Evolutionary conservation across 2,113 vertebrate genomes (phyloP), one percentile per base, ranked within the genome.

Genomic region (Balaeniceps rex): DNA sequence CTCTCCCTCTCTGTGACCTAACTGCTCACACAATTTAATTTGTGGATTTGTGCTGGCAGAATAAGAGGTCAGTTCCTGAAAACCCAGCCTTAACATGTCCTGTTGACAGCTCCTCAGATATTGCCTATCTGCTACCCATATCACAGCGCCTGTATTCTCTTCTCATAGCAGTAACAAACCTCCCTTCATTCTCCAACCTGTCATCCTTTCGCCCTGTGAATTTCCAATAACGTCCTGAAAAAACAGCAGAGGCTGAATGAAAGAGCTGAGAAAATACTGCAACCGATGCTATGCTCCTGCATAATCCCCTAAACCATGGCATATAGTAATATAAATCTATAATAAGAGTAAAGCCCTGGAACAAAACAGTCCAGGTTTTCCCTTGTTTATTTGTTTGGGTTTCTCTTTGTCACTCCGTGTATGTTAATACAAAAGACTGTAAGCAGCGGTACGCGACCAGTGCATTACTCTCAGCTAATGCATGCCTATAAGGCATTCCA

Each of bases 1-100:
- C 79, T 95, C 38, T 93, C 75, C 68, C 54, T 95, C 60, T 88
- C 42, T 44, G 42, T 92, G 95, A 96, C 95, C 85, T 85, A 83
- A 38, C 85, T 81, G 92, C 92, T 96, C 90, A 55, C 83, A 88
- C 79, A 95, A 96, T 97, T 96, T 96, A 96, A 97, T 96, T 95
- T 95, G 96, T 77, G 93, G 79, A 90, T 95, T 96, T 96, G 34
- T 90, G 61, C 83, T 44, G 71, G 46, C 71, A 94, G 95, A 94
- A 80, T 77, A 80, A 93, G 97, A 92, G 96, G 96, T 95, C 95
- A 92, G 83, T 72, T 86, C 64, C 83, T 93, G 90, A 91, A 94
- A 90, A 70, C n/a, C 54, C 68, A 90, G 75, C 51, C 61, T 93
- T 94, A 93, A 92, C 44, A 3, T 34, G 34, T 71, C 83, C 85